Evolutionary conservation across 2,797 vertebrate genomes (phyloP), one percentile per base, ranked within the genome.

Genomic region (Pogoniulus pusillus): DNA sequence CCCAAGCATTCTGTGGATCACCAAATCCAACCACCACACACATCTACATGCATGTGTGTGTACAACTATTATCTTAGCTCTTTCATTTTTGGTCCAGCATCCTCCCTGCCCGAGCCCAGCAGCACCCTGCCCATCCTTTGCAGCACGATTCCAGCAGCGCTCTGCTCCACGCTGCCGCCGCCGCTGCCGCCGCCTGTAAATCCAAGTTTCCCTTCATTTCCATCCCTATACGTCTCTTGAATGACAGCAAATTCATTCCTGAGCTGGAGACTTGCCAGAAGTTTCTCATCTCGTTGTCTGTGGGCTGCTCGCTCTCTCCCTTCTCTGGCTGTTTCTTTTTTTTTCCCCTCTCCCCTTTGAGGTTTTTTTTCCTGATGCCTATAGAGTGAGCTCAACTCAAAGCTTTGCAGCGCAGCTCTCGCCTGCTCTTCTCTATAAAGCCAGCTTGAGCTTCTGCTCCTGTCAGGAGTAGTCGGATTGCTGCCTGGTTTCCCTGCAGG

Each of bases 191-290:
- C 69, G 60, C 93, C 94, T 47, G 85, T 63, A 94, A 91, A 94
- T 93, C 81, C 92, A 49, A 95, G 80, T 96, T 97, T 91, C 94
- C 94, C 94, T 95, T 92, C 95, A 57, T 96, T 96, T 85, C 96
- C 94, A 71, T 55, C 78, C 59, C 96, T 82, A 57, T 86, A 76
- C 77, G 53, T 94, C 95, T 95, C 93, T 94, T 85, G 94, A 95
- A 94, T 91, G 96, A 49, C 96, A 83, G 96, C 91, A 88, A 83
- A 85, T 97, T 95, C 95, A 69, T 96, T 91, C 94, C 96, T 74
- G 94, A 88, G 80, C 97, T 97, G 97, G 97, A 97, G 96, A 95
- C 94, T 93, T 75, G 97, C 97, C 97, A 97, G 96, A 87, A 97
- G 93, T 96, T 97, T 79, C 97, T 95, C 97, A 75, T 96, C 97